phyloP scores from a whole-genome alignment of 2,797 vertebrate genomes.

The Sebastes steindachneri region DNA sequence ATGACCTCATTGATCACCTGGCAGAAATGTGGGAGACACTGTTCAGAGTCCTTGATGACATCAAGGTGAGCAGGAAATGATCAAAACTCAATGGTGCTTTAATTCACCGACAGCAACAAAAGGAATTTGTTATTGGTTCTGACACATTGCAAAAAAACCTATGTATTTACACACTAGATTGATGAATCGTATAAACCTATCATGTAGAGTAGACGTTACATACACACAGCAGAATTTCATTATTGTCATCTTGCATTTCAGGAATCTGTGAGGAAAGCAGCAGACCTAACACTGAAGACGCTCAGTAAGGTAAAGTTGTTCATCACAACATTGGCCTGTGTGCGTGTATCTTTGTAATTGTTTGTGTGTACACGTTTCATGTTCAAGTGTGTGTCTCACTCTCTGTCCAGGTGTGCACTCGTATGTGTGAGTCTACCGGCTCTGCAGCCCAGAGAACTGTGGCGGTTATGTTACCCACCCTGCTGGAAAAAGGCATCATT shows the following conservation, averaged over 20 bases:
- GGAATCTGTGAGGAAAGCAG: conserved; percentile 97
- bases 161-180: neutral
- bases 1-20: conserved; percentile 92
- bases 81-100: neutral
- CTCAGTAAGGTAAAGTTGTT: conserved; percentile 92
- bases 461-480: conserved; percentile 90
- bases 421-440: conserved; percentile 94
- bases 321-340: neutral
- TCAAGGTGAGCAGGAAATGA: conserved; percentile 88
- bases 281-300: conserved; percentile 95
- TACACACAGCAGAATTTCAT: neutral
- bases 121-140: too few species aligned
- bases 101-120: neutral
- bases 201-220: neutral
- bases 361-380: neutral
- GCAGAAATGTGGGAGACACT: conserved; percentile 97
- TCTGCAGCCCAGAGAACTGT: conserved; percentile 90
- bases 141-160: neutral
- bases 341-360: neutral
- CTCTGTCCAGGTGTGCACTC: conserved; percentile 90
- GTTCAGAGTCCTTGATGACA: conserved; percentile 98
- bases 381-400: neutral
- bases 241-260: conserved; percentile 64
- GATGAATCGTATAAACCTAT: neutral
- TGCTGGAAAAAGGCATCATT: conserved; percentile 95